A percentile compares a stretch with the other conserved stretches of the same genome.
Conservation (phyloP, 2,113 vertebrate species). For the Pedetes capensis region DNA sequence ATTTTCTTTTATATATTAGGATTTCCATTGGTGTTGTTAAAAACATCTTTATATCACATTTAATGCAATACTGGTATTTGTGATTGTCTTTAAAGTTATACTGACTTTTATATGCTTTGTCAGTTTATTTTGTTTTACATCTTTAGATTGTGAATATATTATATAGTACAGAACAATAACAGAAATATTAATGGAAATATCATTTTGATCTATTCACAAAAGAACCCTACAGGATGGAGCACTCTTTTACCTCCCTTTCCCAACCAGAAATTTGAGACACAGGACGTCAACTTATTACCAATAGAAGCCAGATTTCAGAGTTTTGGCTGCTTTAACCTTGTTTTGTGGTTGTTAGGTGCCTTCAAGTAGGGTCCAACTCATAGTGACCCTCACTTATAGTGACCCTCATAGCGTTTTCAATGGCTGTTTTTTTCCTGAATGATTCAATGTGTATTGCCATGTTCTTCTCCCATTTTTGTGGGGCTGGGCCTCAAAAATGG, state of each 20-base stretch:
- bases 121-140: background rate
- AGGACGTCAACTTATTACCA: too few relatives aligned
- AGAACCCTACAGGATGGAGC: background rate
- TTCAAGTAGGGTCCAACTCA: too few relatives aligned
- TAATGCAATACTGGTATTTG: background rate
- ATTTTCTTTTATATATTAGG: background rate
- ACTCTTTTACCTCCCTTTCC: background rate
- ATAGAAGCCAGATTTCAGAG: background rate
- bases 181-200: background rate
- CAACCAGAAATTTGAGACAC: background rate
- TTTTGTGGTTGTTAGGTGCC: too few relatives aligned
- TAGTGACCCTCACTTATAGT: too few relatives aligned
- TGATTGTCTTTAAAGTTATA: background rate
- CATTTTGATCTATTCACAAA: background rate
- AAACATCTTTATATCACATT: background rate
- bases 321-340: background rate
- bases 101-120: background rate
- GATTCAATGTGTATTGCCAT: too few relatives aligned
- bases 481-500: too few relatives aligned
- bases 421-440: too few relatives aligned
- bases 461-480: too few relatives aligned
- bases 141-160: background rate
- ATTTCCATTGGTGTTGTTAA: background rate
- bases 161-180: background rate
- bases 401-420: too few relatives aligned